Percentiles rank a stretch among this genome's conserved stretches.
phyloP scores from a whole-genome alignment of 1,140 invertebrate species.

The Drosophila pallidifrons region DNA sequence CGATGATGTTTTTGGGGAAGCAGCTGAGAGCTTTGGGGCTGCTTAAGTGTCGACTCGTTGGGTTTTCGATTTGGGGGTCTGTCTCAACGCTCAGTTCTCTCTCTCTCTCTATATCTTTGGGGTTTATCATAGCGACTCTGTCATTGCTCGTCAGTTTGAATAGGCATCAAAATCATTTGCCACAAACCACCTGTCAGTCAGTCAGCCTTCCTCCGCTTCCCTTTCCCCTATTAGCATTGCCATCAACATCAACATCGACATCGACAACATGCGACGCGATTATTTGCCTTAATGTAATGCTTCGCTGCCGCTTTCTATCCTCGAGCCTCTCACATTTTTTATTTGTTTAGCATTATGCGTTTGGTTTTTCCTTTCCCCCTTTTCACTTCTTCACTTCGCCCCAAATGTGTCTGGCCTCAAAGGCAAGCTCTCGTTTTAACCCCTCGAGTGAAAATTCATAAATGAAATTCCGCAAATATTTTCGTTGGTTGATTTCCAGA shows the following conservation, averaged over 20 bases:
- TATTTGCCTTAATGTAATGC: slow-evolving; percentile 68
- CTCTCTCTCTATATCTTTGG: neutral
- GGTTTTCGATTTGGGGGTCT: neutral
- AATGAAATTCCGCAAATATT: slow-evolving; percentile 81
- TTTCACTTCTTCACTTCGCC: neutral
- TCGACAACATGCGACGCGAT: slow-evolving; percentile 59
- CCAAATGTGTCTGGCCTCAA: slow-evolving; percentile 10
- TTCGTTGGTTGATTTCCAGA: slow-evolving; percentile 55
- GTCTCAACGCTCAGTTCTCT: neutral
- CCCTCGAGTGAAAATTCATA: slow-evolving; percentile 64
- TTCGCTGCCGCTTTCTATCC: slow-evolving; percentile 39
- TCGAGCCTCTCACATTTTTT: slow-evolving; percentile 28
- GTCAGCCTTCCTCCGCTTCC: neutral
- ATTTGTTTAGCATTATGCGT: slow-evolving; percentile 75
- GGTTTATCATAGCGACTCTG: slow-evolving; percentile 45
- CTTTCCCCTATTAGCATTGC: neutral
- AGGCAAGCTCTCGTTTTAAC: slow-evolving; percentile 40
- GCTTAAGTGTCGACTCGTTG: slow-evolving; percentile 32
- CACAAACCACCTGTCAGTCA: slow-evolving; percentile 70
- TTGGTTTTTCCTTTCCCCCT: slow-evolving; percentile 27
- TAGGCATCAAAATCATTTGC: slow-evolving; percentile 54
- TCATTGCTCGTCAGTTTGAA: slow-evolving; percentile 47
- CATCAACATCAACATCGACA: slow-evolving; percentile 33
- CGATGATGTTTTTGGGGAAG: neutral
- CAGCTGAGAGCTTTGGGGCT: neutral